Conservation (phyloP, 2,888 invertebrate genomes). For the Eristalinus aeneus region DNA sequence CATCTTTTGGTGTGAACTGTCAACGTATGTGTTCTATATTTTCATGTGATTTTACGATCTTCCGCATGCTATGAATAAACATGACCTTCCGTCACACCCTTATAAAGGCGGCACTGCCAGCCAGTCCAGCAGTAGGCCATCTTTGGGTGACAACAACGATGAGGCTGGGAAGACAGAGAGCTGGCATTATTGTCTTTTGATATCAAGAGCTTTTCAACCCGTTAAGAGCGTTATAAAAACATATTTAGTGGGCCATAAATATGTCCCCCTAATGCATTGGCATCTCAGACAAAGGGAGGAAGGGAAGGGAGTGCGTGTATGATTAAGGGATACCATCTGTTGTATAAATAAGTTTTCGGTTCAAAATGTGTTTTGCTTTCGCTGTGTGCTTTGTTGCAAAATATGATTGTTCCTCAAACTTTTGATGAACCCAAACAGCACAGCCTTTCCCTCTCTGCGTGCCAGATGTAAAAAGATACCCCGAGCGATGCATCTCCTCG, state of each 20-base stretch:
- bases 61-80: constrained; percentile 25
- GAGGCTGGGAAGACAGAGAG: neutral
- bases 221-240: constrained; percentile 17
- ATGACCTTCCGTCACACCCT: constrained; percentile 2
- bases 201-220: neutral
- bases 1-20: neutral
- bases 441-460: too few species aligned
- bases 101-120: neutral
- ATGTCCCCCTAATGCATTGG: constrained; percentile 4
- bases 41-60: constrained; percentile 20
- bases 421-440: too few species aligned
- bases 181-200: constrained; percentile 19
- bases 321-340: constrained; percentile 31
- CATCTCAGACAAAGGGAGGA: neutral
- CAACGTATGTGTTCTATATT: neutral
- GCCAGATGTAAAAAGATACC: neutral
- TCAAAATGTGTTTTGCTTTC: neutral
- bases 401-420: neutral
- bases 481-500: neutral
- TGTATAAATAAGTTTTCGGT: constrained; percentile 32
- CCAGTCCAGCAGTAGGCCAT: neutral
- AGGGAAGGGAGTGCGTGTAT: neutral
- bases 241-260: constrained; percentile 24
- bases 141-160: neutral
- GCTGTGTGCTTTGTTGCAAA: constrained; percentile 5